Percentiles rank a stretch among this genome's conserved stretches.
Conservation (phyloP, 2,113 vertebrate genomes). For the Strix aluco region DNA sequence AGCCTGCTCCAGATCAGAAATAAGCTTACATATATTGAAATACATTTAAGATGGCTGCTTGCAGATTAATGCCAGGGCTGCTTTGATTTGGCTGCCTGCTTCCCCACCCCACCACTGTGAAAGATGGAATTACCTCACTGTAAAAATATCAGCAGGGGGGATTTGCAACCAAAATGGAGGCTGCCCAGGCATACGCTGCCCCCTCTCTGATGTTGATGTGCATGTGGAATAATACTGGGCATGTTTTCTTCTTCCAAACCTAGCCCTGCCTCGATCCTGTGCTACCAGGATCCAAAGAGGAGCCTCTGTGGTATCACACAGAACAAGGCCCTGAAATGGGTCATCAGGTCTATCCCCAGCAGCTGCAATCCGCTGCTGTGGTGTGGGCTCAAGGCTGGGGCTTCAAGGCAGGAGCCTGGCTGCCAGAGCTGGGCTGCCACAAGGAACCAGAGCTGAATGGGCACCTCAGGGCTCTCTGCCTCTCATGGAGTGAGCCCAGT, state of each 20-base stretch:
- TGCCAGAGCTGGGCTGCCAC: not conserved
- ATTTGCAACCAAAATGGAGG: not conserved
- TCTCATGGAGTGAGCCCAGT: not conserved
- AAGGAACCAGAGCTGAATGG: not conserved
- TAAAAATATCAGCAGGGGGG: not conserved
- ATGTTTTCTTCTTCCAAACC: not conserved
- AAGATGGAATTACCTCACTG: not conserved
- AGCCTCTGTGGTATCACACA: not conserved
- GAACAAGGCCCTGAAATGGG: too few relatives aligned
- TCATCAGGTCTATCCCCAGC: not conserved
- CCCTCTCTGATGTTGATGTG: not conserved
- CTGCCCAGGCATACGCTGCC: not conserved
- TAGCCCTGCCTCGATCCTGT: rapidly evolving
- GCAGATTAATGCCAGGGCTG: not conserved
- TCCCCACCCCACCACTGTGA: not conserved
- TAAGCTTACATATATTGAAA: not conserved
- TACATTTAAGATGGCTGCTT: not conserved
- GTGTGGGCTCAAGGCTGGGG: rapidly evolving
- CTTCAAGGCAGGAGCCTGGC: not conserved
- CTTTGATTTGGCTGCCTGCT: not conserved
- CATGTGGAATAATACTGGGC: rapidly evolving
- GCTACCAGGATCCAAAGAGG: not conserved
- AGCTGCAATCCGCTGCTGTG: rapidly evolving
- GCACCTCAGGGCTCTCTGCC: not conserved
- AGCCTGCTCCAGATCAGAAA: not conserved